A percentile compares a stretch with the other conserved stretches of the same genome.
These are phyloP conservation scores for Stenodera caucasica DNA, from an alignment of 2,888 invertebrate genomes.

Conservation along the genomic window DNA sequence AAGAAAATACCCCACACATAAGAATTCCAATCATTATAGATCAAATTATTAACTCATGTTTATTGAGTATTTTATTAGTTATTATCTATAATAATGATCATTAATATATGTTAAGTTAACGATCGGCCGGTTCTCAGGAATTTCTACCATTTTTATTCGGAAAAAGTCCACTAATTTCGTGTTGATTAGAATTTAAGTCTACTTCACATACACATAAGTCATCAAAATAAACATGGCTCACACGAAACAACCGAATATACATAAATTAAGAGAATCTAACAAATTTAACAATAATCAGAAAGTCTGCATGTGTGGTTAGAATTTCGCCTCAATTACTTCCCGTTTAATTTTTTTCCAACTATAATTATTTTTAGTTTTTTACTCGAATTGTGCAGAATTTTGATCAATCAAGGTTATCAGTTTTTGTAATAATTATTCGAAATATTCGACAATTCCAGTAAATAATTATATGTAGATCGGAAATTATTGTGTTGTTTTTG, in stretches of 20 bases:
- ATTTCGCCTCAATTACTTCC: too few relatives aligned
- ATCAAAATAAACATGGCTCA: conserved; percentile 10
- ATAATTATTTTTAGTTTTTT: too few relatives aligned
- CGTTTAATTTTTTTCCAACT: too few relatives aligned
- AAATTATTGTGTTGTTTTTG: not conserved
- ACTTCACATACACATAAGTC: conserved; percentile 18
- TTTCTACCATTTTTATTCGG: not conserved
- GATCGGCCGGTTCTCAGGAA: not conserved
- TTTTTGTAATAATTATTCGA: too few relatives aligned
- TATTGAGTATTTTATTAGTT: not conserved
- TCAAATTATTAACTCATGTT: too few relatives aligned
- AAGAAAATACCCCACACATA: too few relatives aligned
- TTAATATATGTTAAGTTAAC: not conserved
- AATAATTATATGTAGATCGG: not conserved
- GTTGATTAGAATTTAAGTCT: not conserved
- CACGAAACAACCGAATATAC: conserved; percentile 38
- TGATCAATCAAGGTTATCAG: not conserved
- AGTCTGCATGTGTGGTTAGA: not conserved
- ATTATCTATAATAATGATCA: not conserved
- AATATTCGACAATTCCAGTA: too few relatives aligned
- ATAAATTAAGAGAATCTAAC: conserved; percentile 38
- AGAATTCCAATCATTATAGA: too few relatives aligned
- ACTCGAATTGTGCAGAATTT: too few relatives aligned
- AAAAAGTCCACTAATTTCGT: not conserved
- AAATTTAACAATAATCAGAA: not conserved